phyloP scores from a whole-genome alignment of 2,888 invertebrate genomes.

The Sesamia inferens region DNA sequence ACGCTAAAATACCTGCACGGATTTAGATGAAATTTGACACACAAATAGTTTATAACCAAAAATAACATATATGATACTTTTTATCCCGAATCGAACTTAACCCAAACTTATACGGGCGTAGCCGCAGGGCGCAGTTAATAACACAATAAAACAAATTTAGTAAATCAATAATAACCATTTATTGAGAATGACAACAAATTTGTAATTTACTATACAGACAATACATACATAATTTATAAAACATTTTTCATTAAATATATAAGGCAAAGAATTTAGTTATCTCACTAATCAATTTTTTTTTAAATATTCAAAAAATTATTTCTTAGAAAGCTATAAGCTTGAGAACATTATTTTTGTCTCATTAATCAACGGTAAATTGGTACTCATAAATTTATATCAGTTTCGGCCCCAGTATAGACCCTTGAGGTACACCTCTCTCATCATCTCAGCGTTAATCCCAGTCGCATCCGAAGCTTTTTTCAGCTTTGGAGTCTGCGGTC shows the following conservation, averaged over 20 bases:
- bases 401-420: not conserved
- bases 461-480: too few species aligned
- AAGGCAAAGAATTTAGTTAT: not conserved
- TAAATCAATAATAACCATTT: too few species aligned
- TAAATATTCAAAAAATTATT: not conserved
- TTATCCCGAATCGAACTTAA: too few species aligned
- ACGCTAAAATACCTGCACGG: too few species aligned
- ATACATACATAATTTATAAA: conserved; percentile 25
- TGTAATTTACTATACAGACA: conserved; percentile 29
- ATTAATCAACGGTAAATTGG: not conserved
- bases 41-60: too few species aligned
- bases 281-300: conserved; percentile 9
- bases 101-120: too few species aligned
- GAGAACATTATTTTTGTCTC: not conserved
- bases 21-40: too few species aligned
- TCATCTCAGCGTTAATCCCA: too few species aligned
- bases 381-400: not conserved
- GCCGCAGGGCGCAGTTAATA: too few species aligned
- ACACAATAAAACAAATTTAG: too few species aligned
- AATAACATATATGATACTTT: too few species aligned
- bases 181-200: conserved; percentile 11
- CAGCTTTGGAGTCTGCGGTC: too few species aligned
- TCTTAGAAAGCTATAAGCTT: not conserved
- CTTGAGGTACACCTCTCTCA: not conserved
- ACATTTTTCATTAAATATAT: conserved; percentile 1